Percentiles rank a stretch among this genome's conserved stretches.
These are phyloP conservation scores for Nannoperca australis DNA, from an alignment of 2,797 vertebrate genomes.

Conservation along the genomic window DNA sequence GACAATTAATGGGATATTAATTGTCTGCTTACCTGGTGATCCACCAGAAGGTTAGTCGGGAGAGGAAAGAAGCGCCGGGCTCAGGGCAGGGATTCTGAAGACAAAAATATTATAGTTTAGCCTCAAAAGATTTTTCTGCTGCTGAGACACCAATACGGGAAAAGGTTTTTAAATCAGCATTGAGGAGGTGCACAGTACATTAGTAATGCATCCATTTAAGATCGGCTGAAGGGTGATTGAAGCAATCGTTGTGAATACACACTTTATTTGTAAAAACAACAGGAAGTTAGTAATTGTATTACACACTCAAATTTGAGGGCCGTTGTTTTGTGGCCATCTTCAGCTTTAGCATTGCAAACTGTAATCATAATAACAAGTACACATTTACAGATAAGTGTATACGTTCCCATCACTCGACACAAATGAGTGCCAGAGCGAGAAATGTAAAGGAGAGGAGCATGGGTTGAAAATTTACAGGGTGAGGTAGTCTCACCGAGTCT, in stretches of 20 bases:
- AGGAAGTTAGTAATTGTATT: background rate
- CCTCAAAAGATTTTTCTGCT: background rate
- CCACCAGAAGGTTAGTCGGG: slow-evolving; percentile 97
- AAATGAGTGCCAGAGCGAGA: background rate
- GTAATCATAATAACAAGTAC: background rate
- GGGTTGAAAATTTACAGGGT: background rate
- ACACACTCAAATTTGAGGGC: background rate
- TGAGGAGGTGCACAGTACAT: background rate
- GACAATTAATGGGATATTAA: too few relatives aligned
- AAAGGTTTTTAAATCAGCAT: background rate
- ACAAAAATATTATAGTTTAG: slow-evolving; percentile 18
- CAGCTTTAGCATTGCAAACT: background rate
- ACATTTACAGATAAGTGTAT: background rate
- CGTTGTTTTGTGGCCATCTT: background rate
- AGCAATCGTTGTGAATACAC: background rate
- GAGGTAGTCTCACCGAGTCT: slow-evolving; percentile 85
- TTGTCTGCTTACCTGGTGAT: slow-evolving; percentile 89
- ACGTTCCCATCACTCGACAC: background rate
- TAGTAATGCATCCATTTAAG: background rate
- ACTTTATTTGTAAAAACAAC: background rate
- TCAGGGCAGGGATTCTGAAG: slow-evolving; percentile 95
- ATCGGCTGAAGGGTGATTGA: background rate
- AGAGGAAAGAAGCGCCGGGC: slow-evolving; percentile 91
- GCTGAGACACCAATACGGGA: background rate
- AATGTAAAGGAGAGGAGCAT: background rate